phyloP scores from a whole-genome alignment of 2,888 invertebrate species.

The Eupeodes latifasciatus region DNA sequence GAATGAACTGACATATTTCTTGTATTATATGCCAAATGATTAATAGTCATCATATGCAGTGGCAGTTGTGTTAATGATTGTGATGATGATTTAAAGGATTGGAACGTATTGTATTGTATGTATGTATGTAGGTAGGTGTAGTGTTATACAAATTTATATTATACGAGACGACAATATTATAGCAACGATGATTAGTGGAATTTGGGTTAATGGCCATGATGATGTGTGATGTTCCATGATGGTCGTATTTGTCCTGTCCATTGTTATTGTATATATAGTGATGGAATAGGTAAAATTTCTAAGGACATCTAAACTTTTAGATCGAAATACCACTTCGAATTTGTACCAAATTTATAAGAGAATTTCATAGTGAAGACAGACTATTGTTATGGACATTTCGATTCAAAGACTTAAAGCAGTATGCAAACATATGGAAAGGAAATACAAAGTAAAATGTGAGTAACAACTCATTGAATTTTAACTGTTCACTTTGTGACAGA shows the following conservation, averaged over 20 bases:
- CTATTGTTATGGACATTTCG: too few species aligned
- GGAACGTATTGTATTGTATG: constrained; percentile 38
- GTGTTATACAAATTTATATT: background rate
- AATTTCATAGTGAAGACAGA: too few species aligned
- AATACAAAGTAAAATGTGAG: too few species aligned
- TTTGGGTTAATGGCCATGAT: constrained; percentile 66
- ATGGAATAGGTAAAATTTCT: background rate
- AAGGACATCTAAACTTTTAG: background rate
- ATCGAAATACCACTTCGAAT: too few species aligned
- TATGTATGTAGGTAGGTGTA: background rate
- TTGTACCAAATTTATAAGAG: too few species aligned
- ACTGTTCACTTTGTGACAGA: too few species aligned
- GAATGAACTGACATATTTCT: constrained; percentile 71
- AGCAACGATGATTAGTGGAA: constrained; percentile 69
- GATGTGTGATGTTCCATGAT: constrained; percentile 4
- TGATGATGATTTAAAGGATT: constrained; percentile 76
- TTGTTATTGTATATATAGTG: background rate
- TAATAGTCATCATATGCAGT: constrained; percentile 76
- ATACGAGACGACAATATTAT: constrained; percentile 12
- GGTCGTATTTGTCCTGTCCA: background rate
- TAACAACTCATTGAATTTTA: too few species aligned
- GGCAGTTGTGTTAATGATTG: constrained; percentile 76
- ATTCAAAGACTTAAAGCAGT: too few species aligned
- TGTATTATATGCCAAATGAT: constrained; percentile 68
- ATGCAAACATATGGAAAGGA: too few species aligned